Evolutionary conservation across 2,888 invertebrate genomes (phyloP), one percentile per base, ranked within the genome.

Genomic region (Drosophila picticornis): DNA sequence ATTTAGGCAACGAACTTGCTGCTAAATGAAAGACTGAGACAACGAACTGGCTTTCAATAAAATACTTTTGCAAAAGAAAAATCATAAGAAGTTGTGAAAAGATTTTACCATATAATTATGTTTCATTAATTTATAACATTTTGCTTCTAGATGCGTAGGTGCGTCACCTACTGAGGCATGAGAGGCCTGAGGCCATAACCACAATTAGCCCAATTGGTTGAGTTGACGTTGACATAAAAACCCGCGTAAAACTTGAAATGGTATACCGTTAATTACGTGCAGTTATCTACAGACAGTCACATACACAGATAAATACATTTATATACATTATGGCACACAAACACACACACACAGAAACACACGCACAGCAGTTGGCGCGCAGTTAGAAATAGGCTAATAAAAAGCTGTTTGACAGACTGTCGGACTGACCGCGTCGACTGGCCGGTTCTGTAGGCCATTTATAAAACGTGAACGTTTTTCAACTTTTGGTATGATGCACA

Each of bases 181-280:
- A 43, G 46, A 36, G 58, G 51, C 64, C 48, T 60, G 32, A n/a
- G 53, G 67, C 64, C 29, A 46, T 36, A 59, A 46, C 27, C 67
- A 79, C 59, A 75, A 79, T 67, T 70, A 80, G 72, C 83, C 72
- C 77, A 80, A 65, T 71, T 80, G 77, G 56, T 34, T 59, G 57
- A 40, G 48, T 58, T 36, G 53, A 51, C 50, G 46, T 65, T 68
- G 72, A 77, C 77, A 80, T 53, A 76, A 57, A 78, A 68, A 76
- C 53, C 68, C 43, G 62, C 69, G 68, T 80, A 65, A 80, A 85
- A 79, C 80, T 76, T 74, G 77, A 80, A 78, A 73, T 72, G 72
- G 78, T 82, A 84, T 79, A 78, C 91, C 91, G 91, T 91, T 91
- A 91, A 89, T 79, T 75, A 78, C 81, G 80, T 80, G 81, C 78